Percentiles rank a stretch among this genome's conserved stretches.
Evolutionary conservation across 2,888 invertebrate genomes (phyloP).

Genomic region (Coremacera marginata): DNA sequence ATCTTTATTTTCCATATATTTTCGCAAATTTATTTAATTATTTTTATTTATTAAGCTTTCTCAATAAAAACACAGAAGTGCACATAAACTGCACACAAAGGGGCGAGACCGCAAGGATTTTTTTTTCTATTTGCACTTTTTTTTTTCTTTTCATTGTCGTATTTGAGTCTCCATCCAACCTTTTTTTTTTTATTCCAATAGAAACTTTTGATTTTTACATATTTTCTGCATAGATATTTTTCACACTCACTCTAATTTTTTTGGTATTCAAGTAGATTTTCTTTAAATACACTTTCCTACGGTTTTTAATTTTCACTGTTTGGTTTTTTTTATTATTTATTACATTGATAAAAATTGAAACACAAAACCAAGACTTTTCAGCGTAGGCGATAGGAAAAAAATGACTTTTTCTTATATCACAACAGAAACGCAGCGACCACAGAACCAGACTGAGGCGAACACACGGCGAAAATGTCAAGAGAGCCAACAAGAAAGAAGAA

Average conservation of each 20-base stretch:
- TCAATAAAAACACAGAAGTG: background rate
- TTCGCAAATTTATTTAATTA: background rate
- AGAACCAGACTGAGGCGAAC: conserved; percentile 38
- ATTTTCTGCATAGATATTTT: conserved; percentile 3
- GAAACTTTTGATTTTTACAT: background rate
- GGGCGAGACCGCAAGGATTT: conserved; percentile 31
- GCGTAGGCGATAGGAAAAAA: conserved; percentile 24
- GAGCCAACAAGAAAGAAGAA: background rate
- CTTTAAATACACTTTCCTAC: background rate
- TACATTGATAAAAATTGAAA: conserved; percentile 6
- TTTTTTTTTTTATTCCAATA: background rate
- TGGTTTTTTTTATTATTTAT: background rate
- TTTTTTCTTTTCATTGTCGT: background rate
- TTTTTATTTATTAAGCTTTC: background rate
- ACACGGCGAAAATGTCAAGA: conserved; percentile 28
- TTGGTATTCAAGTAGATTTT: background rate
- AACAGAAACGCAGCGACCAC: conserved; percentile 42
- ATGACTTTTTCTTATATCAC: conserved; percentile 5
- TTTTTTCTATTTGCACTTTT: conserved; percentile 12
- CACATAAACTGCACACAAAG: conserved; percentile 1
- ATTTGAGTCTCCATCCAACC: background rate
- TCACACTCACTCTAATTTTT: conserved; percentile 14
- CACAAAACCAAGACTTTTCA: conserved; percentile 18
- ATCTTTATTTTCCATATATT: background rate
- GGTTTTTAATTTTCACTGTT: background rate